phyloP scores from a whole-genome alignment of 1,140 invertebrate genomes.

The Hylaeus volcanicus region DNA sequence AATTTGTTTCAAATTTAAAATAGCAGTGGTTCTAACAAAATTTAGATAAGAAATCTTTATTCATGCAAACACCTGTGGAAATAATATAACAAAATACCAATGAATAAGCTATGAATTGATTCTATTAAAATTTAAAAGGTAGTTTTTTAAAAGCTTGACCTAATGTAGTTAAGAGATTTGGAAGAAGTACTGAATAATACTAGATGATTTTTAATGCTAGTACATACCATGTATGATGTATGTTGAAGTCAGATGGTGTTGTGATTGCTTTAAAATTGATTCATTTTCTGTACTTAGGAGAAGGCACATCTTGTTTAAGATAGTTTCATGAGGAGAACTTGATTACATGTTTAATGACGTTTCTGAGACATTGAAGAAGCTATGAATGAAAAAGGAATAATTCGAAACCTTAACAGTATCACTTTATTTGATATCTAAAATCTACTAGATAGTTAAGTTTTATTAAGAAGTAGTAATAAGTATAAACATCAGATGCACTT shows the following conservation, averaged over 20 bases:
- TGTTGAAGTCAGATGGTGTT: slow-evolving; percentile 65
- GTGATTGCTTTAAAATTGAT: slow-evolving; percentile 34
- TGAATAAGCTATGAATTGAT: background rate
- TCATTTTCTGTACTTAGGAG: slow-evolving; percentile 23
- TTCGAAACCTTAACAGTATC: background rate
- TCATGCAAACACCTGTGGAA: too few species aligned
- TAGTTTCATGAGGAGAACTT: slow-evolving; percentile 49
- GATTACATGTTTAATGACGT: slow-evolving; percentile 70
- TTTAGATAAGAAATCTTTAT: background rate
- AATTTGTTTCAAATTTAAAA: background rate
- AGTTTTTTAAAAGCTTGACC: background rate
- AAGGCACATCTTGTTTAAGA: slow-evolving; percentile 9
- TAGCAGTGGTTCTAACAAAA: background rate
- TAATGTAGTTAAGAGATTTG: slow-evolving; percentile 22
- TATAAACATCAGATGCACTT: background rate
- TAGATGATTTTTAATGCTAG: slow-evolving; percentile 13
- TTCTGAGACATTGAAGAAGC: slow-evolving; percentile 73
- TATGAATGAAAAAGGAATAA: slow-evolving; percentile 63
- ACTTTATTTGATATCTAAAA: background rate
- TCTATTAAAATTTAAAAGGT: background rate
- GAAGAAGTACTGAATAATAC: background rate
- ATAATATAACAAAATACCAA: background rate
- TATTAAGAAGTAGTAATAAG: background rate
- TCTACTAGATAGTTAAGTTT: background rate
- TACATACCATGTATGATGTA: slow-evolving; percentile 68